Base-by-base conservation (phyloP, 2,113 vertebrate genomes). In the Collichthys lucidus region DNA sequence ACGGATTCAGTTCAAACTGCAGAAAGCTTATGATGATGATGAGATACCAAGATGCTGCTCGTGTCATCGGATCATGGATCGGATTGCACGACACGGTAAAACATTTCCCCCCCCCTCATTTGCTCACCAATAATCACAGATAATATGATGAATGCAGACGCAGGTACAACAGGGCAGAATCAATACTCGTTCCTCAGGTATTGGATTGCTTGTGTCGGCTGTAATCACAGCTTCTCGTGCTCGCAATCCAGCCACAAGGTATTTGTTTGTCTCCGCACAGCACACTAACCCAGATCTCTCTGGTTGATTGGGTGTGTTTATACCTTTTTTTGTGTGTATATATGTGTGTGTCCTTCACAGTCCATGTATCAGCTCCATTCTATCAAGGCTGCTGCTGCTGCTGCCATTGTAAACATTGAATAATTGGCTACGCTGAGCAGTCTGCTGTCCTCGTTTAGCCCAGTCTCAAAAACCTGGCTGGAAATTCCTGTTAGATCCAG, bases 341-440 rank as follows among this genome's bases (percentile, higher is more conserved):
- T 85, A 77, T 81, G 77, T 85, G 79, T 81, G 77, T 70, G 79
- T 86, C 64, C 44, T 80, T 74, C 82, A 78, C 77, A 70, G 52
- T 49, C 49, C 79, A 35, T 61, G 76, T 61, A 83, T 86, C 76
- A 53, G 66, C 63, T 64, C 26, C 31, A n/a, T 82, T 76, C 12
- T n/a, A 69, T 79, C 62, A 70, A 49, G 52, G 56, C 67, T 74
- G 74, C 26, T 26, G 26, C 26, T 26, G 74, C 57, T 62, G 65
- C 44, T 49, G 66, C 67, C 20, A 47, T 61, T 68, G 85, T 90
- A 84, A 90, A 91, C 83, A 86, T 0, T 69, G 62, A 74, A 16
- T 83, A 82, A 86, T 70, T 83, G 78, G 68, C 67, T 26, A 55
- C 19, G 29, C 55, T 35, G 61, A 74, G 61, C 63, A 40, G 56